Base-by-base conservation (phyloP, 2,113 vertebrate genomes). In the Labeo rohita region DNA sequence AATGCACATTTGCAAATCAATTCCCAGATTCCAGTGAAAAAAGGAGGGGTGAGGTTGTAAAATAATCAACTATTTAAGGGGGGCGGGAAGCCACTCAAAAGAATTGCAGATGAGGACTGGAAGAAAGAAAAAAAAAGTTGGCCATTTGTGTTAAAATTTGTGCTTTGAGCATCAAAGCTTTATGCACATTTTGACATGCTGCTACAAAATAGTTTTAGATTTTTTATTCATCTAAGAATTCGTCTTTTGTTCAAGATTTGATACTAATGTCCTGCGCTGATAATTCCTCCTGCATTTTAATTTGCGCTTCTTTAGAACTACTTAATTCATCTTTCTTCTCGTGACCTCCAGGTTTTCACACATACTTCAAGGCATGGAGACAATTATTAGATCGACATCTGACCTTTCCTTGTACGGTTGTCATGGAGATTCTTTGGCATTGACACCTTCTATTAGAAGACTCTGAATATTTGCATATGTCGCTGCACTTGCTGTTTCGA, bases 1-100 rank as follows among this genome's bases (percentile, higher is more conserved):
- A 94, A 93, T 92, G 89, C 88, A 87, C 91, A 94, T 95, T 95
- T 93, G 91, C 93, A 95, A 95, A 95, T 94, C 92, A 94, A 94
- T 95, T 94, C 91, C 88, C 85, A 76, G 86, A 91, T 92, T 90
- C 89, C 88, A 75, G 84, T 68, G 86, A 65, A 88, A 88, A 68
- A 87, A 88, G 91, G 84, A 84, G 83, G 85, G 87, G 84, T 80
- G 77, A 74, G 90, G 91, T 89, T 90, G 88, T 92, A 93, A 94
- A 94, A 93, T 92, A 93, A 91, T 92, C 91, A 84, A 84, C 83
- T 89, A 87, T 56, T 68, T 45, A 34, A 61, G 87, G 84, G 77
- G 90, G 85, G 84, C 18, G 70, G 73, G 74, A 43, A 23, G 79
- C 13, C 28, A 80, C 65, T 56, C 1, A 83, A 88, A 90, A 87